Percentiles rank a stretch among this genome's conserved stretches.
phyloP scores from a whole-genome alignment of 2,888 invertebrate species.

The Ormyrus pomaceus region DNA sequence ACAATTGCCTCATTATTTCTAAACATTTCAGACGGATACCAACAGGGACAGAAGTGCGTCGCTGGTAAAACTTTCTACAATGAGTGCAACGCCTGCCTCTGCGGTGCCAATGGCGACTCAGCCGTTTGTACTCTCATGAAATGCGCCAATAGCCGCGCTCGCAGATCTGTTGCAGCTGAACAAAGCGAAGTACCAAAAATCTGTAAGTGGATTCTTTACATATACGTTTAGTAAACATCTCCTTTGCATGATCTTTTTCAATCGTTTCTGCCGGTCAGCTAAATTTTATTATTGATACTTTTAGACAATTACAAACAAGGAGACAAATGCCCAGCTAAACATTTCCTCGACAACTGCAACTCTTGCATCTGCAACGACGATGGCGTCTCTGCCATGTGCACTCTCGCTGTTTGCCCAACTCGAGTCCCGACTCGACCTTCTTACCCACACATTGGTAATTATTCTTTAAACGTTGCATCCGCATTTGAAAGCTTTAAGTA shows the following conservation, averaged over 20 bases:
- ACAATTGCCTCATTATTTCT: not conserved
- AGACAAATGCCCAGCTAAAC: slow-evolving; percentile 13
- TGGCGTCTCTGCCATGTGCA: not conserved
- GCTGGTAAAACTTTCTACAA: slow-evolving; percentile 76
- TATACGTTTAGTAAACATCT: no score
- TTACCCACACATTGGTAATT: no score
- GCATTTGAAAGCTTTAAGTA: no score
- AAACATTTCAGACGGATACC: not conserved
- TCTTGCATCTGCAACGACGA: not conserved
- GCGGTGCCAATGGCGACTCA: not conserved
- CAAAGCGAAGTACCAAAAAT: no score
- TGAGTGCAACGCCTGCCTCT: not conserved
- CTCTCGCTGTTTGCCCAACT: not conserved
- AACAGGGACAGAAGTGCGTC: not conserved
- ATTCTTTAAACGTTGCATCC: no score
- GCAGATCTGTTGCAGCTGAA: no score
- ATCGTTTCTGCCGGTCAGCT: no score
- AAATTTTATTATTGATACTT: no score
- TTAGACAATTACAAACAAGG: not conserved
- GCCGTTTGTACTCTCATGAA: not conserved
- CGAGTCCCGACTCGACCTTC: not conserved
- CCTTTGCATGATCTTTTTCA: no score
- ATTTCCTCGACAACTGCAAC: slow-evolving; percentile 16
- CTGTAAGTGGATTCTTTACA: no score
- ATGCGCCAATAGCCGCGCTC: no score